These are phyloP conservation scores for Onthophagus taurus DNA, from an alignment of 1,140 invertebrate species.

Conservation along the genomic window DNA sequence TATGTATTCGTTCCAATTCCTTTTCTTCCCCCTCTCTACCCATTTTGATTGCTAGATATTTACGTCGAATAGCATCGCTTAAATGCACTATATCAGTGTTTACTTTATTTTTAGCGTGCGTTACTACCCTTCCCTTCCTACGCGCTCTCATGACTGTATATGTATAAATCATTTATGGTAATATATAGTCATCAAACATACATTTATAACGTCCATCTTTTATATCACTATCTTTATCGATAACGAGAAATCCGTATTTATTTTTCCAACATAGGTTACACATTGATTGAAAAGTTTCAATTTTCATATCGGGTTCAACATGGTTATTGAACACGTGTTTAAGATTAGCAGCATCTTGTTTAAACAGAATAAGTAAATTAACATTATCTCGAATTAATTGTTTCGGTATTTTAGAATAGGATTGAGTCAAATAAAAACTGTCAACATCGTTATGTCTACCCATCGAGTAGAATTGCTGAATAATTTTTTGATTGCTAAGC, in stretches of 20 bases:
- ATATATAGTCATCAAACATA: slow-evolving; percentile 27
- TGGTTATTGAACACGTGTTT: too few species aligned
- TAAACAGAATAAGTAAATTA: slow-evolving; percentile 36
- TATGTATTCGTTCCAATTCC: too few species aligned
- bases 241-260: slow-evolving; percentile 29
- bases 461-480: slow-evolving; percentile 32
- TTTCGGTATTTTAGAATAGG: slow-evolving; percentile 36
- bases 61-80: too few species aligned
- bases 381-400: slow-evolving; percentile 38
- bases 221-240: slow-evolving; percentile 28
- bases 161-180: too few species aligned
- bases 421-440: slow-evolving; percentile 33
- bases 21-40: too few species aligned
- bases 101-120: too few species aligned
- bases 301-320: too few species aligned
- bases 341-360: slow-evolving; percentile 39
- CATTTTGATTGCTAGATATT: too few species aligned
- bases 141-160: too few species aligned
- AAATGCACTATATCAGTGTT: too few species aligned
- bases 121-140: too few species aligned
- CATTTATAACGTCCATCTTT: slow-evolving; percentile 29
- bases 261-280: slow-evolving; percentile 31
- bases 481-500: slow-evolving; percentile 32
- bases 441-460: slow-evolving; percentile 28
- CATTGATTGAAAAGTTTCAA: too few species aligned